A percentile compares a stretch with the other conserved stretches of the same genome.
Conservation (phyloP, 2,888 invertebrate species). For the Therioaphis trifolii region DNA sequence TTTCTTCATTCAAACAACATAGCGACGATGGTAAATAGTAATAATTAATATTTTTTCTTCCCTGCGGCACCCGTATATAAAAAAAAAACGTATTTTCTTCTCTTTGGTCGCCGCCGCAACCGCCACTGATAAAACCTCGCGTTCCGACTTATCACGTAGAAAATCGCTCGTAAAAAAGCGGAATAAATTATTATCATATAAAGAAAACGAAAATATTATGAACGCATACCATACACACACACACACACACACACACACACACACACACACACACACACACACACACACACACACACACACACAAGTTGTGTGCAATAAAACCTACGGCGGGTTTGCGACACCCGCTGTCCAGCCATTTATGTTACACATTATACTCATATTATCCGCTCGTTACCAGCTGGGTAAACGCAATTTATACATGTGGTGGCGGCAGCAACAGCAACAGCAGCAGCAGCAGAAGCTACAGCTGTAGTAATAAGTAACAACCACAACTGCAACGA, state of each 20-base stretch:
- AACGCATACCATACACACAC: not conserved
- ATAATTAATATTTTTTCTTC: not conserved
- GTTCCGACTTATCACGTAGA: not conserved
- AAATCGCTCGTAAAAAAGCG: constrained; percentile 26
- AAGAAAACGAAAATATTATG: not conserved
- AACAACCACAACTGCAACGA: no score
- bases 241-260: not conserved
- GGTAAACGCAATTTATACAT: constrained; percentile 18
- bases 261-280: not conserved
- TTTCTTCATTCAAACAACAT: not conserved
- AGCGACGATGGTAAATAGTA: not conserved
- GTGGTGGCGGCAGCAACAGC: not conserved
- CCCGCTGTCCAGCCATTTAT: not conserved
- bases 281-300: not conserved
- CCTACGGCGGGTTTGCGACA: not conserved
- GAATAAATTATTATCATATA: not conserved
- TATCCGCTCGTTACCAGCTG: not conserved
- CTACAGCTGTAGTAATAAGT: no score
- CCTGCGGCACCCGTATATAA: not conserved
- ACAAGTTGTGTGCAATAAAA: not conserved
- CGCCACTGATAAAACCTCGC: not conserved
- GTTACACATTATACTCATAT: not conserved
- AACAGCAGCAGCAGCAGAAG: no score
- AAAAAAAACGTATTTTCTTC: not conserved
- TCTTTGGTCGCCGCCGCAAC: not conserved